Evolutionary conservation across 2,113 vertebrate genomes (phyloP).

Genomic region (Oncorhynchus masou): DNA sequence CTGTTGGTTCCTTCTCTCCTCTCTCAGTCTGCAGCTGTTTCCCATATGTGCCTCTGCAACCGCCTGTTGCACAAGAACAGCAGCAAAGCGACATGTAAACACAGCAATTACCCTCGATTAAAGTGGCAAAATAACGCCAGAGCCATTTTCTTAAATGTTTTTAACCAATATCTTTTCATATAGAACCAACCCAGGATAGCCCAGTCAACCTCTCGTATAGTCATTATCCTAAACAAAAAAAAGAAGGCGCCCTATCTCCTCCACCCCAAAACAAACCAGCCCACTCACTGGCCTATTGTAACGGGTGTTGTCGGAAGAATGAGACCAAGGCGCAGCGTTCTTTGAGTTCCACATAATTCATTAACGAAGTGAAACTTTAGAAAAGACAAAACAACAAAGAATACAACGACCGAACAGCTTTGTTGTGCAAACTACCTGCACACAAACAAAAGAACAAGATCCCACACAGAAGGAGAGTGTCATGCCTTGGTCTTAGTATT

Average conservation of each 20-base stretch:
- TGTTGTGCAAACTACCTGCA: no score
- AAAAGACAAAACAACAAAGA: no score
- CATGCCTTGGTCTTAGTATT: no score
- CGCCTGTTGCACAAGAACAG: conserved; percentile 21
- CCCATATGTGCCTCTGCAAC: conserved; percentile 42
- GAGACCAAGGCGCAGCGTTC: no score
- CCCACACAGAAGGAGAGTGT: no score
- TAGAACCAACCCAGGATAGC: not conserved
- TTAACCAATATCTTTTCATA: conserved; percentile 16
- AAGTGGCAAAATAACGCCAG: conserved; percentile 30
- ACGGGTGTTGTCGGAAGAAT: no score
- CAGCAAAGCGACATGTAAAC: conserved; percentile 40
- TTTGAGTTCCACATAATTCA: no score
- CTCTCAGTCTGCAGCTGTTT: conserved; percentile 39
- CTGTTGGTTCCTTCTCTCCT: conserved; percentile 17
- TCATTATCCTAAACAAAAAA: not conserved
- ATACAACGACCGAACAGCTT: no score
- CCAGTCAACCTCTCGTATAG: no score
- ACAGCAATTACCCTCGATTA: conserved; percentile 36
- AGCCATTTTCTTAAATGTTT: conserved; percentile 35
- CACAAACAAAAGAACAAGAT: no score
- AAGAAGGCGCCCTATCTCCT: not conserved
- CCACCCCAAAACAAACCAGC: not conserved
- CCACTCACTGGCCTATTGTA: not conserved
- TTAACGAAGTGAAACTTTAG: no score